Evolutionary conservation across 2,113 vertebrate species (phyloP).

Genomic region (Tautogolabrus adspersus): DNA sequence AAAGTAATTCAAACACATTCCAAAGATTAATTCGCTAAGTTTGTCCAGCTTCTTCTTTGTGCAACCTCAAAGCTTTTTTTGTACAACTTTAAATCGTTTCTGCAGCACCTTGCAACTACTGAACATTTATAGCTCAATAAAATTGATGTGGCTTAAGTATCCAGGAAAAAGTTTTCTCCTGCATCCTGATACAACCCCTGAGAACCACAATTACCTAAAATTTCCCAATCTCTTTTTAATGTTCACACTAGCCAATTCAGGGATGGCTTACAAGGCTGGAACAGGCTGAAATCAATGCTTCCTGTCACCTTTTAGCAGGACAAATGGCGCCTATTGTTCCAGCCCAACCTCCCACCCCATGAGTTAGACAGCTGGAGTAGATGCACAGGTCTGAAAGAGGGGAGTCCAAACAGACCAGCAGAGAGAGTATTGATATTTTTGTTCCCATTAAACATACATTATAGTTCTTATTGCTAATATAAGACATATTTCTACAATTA

Average conservation of each 20-base stretch:
- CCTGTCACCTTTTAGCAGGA: constrained; percentile 84
- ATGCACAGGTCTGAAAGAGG: constrained; percentile 54
- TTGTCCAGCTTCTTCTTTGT: background rate
- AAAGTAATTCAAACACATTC: too few species aligned
- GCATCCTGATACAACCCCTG: constrained; percentile 16
- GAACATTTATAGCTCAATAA: constrained; percentile 47
- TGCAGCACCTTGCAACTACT: constrained; percentile 18
- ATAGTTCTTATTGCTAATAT: too few species aligned
- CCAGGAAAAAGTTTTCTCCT: constrained; percentile 28
- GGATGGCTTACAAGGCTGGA: constrained; percentile 62
- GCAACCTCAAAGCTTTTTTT: background rate
- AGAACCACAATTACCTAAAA: constrained; percentile 39
- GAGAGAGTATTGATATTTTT: constrained; percentile 9
- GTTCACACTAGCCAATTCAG: constrained; percentile 58
- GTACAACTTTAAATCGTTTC: constrained; percentile 11
- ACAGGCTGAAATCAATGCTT: constrained; percentile 79
- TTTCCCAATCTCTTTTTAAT: constrained; percentile 43
- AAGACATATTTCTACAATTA: too few species aligned
- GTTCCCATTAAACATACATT: too few species aligned
- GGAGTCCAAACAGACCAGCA: constrained; percentile 20
- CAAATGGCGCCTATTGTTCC: constrained; percentile 81
- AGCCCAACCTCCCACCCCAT: constrained; percentile 51
- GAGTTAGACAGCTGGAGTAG: constrained; percentile 73
- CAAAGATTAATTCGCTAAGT: background rate
- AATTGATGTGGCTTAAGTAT: constrained; percentile 34